These are phyloP conservation scores for Microctonus hyperodae DNA, from an alignment of 2,888 invertebrate species.

Conservation along the genomic window DNA sequence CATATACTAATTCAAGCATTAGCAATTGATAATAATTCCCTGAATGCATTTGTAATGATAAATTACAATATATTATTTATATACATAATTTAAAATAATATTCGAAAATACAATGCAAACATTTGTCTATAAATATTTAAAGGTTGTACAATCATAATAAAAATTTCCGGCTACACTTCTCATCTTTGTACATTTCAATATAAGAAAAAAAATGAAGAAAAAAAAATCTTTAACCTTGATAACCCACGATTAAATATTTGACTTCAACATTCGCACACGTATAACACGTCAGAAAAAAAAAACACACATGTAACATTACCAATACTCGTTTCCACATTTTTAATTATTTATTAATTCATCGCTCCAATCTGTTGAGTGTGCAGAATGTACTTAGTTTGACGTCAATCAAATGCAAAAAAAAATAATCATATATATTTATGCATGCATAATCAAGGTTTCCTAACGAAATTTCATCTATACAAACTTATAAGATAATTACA, in stretches of 20 bases:
- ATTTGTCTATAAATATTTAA: background rate
- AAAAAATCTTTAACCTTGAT: background rate
- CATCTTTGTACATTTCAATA: background rate
- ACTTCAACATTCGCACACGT: background rate
- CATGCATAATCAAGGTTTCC: background rate
- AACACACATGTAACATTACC: background rate
- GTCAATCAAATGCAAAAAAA: background rate
- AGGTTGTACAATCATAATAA: background rate
- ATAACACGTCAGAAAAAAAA: background rate
- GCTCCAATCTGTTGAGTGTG: background rate
- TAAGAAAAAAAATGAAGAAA: background rate
- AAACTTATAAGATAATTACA: too few relatives aligned
- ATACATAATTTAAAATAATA: background rate
- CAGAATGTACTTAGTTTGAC: too few relatives aligned
- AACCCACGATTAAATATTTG: background rate
- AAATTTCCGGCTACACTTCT: too few relatives aligned
- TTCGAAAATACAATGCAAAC: background rate
- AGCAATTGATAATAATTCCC: background rate
- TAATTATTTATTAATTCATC: background rate
- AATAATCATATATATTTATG: background rate
- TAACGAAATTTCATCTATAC: background rate
- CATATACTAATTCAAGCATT: too few relatives aligned
- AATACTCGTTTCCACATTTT: background rate
- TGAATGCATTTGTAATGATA: background rate
- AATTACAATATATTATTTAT: background rate